Percentiles rank a stretch among this genome's conserved stretches.
Evolutionary conservation across 2,888 invertebrate species (phyloP).

Genomic region (Melipona bicolor): DNA sequence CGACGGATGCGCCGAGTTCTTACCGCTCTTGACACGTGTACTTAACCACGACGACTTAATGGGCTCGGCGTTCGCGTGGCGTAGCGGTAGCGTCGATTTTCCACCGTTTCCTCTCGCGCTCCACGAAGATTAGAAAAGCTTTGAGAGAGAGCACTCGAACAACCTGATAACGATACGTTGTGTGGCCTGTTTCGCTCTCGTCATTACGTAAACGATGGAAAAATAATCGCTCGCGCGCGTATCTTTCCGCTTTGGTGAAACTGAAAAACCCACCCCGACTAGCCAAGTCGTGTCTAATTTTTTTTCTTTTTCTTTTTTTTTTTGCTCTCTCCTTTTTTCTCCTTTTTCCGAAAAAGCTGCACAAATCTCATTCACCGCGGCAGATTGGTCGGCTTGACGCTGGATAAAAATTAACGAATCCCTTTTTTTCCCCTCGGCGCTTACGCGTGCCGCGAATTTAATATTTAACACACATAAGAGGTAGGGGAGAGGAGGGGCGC

Average conservation of each 20-base stretch:
- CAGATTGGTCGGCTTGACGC: not conserved
- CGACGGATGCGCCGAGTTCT: not conserved
- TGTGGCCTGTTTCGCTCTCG: not conserved
- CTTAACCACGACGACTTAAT: not conserved
- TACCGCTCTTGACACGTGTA: not conserved
- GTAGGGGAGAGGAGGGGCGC: not conserved
- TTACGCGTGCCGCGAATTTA: slow-evolving; percentile 29
- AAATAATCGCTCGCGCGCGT: not conserved
- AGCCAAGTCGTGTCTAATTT: not conserved
- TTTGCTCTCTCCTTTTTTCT: too few species aligned
- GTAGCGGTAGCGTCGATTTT: not conserved
- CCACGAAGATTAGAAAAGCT: slow-evolving; percentile 21
- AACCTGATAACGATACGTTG: slow-evolving; percentile 9
- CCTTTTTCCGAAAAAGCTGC: not conserved
- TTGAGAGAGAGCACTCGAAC: not conserved
- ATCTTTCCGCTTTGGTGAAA: not conserved
- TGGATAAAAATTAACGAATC: slow-evolving; percentile 40
- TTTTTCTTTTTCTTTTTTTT: not conserved
- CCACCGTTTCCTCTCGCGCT: not conserved
- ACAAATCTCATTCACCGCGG: not conserved
- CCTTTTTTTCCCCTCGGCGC: not conserved
- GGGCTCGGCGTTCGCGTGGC: not conserved
- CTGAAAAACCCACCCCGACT: not conserved
- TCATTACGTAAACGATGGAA: not conserved
- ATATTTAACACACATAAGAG: slow-evolving; percentile 42